Evolutionary conservation across 2,797 vertebrate genomes (phyloP).

Genomic region (Muscicapa striata): DNA sequence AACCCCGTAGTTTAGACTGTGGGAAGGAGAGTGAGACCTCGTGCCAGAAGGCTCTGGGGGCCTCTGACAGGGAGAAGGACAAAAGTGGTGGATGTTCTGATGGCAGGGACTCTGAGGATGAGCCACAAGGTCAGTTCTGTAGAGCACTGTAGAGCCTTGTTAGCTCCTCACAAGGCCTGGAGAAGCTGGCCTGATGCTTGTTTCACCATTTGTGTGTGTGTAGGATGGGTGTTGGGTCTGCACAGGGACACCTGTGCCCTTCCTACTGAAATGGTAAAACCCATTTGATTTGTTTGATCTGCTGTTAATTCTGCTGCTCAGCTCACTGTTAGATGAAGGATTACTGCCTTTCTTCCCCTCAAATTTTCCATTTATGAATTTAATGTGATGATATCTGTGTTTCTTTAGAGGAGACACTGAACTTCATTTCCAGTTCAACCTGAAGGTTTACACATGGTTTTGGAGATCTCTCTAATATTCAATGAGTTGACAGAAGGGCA

Average conservation of each 20-base stretch:
- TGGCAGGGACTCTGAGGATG: constrained; percentile 73
- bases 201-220: neutral
- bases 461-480: neutral
- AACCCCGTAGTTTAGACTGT: constrained; percentile 39
- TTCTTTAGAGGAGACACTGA: neutral
- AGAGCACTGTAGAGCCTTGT: too few relatives aligned
- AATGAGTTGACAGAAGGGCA: neutral
- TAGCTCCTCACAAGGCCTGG: neutral
- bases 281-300: too few relatives aligned
- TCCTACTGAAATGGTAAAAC: neutral
- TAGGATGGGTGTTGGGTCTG: neutral
- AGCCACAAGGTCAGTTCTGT: constrained; percentile 72
- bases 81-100: constrained; percentile 64
- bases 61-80: constrained; percentile 30
- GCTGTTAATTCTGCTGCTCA: neutral
- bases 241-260: neutral
- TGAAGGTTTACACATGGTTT: neutral
- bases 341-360: neutral
- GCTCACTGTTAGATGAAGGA: neutral
- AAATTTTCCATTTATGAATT: neutral
- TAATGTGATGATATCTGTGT: neutral
- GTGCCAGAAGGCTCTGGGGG: constrained; percentile 39
- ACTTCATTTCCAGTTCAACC: neutral
- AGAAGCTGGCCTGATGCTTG: neutral
- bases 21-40: constrained; percentile 53